A percentile compares a stretch with the other conserved stretches of the same genome.
These are phyloP conservation scores for Drosophila albomicans DNA, from an alignment of 1,140 invertebrate species.

Conservation along the genomic window DNA sequence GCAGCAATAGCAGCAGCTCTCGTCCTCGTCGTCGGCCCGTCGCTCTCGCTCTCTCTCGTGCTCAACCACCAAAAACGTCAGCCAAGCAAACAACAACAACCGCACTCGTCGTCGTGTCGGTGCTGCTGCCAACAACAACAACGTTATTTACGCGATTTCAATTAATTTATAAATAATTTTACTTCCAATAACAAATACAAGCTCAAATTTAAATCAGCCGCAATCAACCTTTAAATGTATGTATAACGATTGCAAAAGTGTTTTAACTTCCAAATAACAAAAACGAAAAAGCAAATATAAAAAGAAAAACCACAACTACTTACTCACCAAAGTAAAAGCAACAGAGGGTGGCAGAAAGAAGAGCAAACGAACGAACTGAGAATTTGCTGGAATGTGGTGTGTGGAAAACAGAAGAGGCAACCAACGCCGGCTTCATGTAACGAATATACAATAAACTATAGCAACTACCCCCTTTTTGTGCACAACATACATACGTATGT, in stretches of 20 bases:
- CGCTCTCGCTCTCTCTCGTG: constrained; percentile 48
- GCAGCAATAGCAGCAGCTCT: constrained; percentile 59
- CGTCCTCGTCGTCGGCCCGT: constrained; percentile 56
- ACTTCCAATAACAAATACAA: constrained; percentile 50
- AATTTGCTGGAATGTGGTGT: constrained; percentile 78
- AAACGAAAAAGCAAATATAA: neutral
- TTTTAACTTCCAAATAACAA: constrained; percentile 35
- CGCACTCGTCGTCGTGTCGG: constrained; percentile 39
- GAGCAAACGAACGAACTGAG: constrained; percentile 29
- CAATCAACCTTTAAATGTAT: constrained; percentile 44
- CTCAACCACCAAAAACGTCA: constrained; percentile 64
- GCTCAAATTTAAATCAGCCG: constrained; percentile 32
- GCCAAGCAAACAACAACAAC: constrained; percentile 34
- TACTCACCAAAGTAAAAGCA: constrained; percentile 36
- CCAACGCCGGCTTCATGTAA: constrained; percentile 52
- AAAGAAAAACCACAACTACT: constrained; percentile 19
- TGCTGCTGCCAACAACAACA: constrained; percentile 26
- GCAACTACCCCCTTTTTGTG: constrained; percentile 41
- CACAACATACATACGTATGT: constrained; percentile 61
- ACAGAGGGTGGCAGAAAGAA: constrained; percentile 27
- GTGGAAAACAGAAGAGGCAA: constrained; percentile 59
- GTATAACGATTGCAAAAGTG: constrained; percentile 38
- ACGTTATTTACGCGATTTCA: constrained; percentile 58
- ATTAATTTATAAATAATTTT: constrained; percentile 64
- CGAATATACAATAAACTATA: constrained; percentile 47